Conservation (phyloP, 1,140 invertebrate species). For the Oryctes rhinoceros region DNA sequence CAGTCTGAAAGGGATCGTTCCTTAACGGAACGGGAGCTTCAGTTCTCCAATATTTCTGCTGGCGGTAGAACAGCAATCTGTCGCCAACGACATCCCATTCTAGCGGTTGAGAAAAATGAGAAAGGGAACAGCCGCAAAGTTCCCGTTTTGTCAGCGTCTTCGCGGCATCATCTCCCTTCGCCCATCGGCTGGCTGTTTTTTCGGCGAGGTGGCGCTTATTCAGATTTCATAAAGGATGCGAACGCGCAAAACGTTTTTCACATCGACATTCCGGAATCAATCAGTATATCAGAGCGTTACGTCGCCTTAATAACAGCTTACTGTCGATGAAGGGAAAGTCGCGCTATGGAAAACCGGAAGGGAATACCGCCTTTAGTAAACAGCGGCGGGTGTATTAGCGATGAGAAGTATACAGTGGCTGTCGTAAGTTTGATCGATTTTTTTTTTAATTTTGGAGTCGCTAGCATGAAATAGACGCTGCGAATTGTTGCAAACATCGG, state of each 20-base stretch:
- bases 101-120: neutral
- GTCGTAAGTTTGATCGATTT: neutral
- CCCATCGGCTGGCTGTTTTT: neutral
- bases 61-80: neutral
- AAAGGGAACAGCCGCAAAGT: constrained; percentile 29
- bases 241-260: constrained; percentile 8
- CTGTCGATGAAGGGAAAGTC: neutral
- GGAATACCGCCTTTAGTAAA: neutral
- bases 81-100: constrained; percentile 16
- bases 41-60: neutral
- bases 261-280: constrained; percentile 18
- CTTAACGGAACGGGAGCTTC: neutral
- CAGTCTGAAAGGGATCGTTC: neutral
- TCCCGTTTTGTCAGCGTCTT: constrained; percentile 10
- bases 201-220: constrained; percentile 1
- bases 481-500: no score
- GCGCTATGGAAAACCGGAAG: neutral
- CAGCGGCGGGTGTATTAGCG: neutral
- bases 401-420: neutral
- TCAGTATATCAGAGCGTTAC: constrained; percentile 7
- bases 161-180: neutral
- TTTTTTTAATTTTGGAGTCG: no score
- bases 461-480: no score
- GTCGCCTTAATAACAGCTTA: constrained; percentile 9
- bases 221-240: constrained; percentile 26